Evolutionary conservation across 1,140 invertebrate genomes (phyloP), one percentile per base, ranked within the genome.

Genomic region (Teleogryllus occipitalis): DNA sequence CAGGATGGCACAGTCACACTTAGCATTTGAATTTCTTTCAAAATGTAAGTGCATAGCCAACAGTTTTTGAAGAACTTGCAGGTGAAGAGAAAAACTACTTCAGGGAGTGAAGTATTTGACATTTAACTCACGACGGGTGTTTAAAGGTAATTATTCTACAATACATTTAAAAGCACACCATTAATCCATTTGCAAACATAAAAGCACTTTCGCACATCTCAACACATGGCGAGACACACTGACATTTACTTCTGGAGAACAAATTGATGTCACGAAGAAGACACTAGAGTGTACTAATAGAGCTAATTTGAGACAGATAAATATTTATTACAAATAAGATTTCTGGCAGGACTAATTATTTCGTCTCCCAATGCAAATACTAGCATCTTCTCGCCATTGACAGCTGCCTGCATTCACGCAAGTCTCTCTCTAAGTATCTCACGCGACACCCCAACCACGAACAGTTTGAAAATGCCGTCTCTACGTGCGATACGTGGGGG

Each of bases 1-100:
- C 81, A 97, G 88, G 84, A 99, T 96, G 83, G 95, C 94, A 87
- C 96, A 98, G 88, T 98, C 97, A 87, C 96, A 97, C 87, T 95
- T 93, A 80, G 96, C 95, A 85, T 96, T 97, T 82, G 92, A 92
- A 85, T 95, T 96, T 83, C 94, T 92, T 87, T 99, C 97, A 87
- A 98, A 97, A 89, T 95, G 94, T 84, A 96, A 89, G 91, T 96
- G 94, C 94, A 96, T 96, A 86, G 81, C 82, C 81, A 49, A 78
- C n/a, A 18, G n/a, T 48, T 77, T 65, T 65, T 18, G 18, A 7
- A 65, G 54, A 65, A 65, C 54, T 65, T 65, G 18, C 10, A 65
- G 18, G 54, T 14, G 10, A 65, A 65, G 54, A 18, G 10, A 65
- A 14, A 10, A 14, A 10, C 54, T 14, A 18, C 18, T 65, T 65